Evolutionary conservation across 2,113 vertebrate species (phyloP).

Genomic region (Monopterus albus): DNA sequence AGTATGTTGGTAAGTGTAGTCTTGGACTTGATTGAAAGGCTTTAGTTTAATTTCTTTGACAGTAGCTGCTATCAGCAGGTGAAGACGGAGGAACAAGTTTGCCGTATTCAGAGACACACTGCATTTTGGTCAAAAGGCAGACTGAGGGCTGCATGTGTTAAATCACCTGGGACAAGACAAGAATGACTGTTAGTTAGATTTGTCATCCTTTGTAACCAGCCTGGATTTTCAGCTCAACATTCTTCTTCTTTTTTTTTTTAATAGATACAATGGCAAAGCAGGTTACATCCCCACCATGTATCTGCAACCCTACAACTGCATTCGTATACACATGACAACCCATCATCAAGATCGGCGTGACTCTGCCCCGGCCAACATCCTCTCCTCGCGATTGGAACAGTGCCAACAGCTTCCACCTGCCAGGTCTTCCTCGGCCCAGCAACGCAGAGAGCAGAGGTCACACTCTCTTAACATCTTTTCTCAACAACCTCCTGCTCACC

Average conservation of each 20-base stretch:
- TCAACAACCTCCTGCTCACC: not conserved
- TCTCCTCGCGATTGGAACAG: not conserved
- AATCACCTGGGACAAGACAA: no score
- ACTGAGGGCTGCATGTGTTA: no score
- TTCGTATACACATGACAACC: slow-evolving; percentile 69
- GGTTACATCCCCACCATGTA: slow-evolving; percentile 89
- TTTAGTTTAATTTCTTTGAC: no score
- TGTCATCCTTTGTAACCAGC: not conserved
- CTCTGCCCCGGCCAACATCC: slow-evolving; percentile 13
- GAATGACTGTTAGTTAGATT: no score
- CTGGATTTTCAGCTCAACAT: not conserved
- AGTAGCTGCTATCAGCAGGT: no score
- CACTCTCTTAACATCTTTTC: slow-evolving; percentile 47
- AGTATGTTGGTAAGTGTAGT: no score
- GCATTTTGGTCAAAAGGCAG: no score
- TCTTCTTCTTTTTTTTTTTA: not conserved
- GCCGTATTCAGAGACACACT: no score
- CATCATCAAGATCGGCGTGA: not conserved
- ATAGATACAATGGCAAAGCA: slow-evolving; percentile 77
- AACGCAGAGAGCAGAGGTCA: slow-evolving; percentile 44
- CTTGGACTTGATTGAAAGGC: no score
- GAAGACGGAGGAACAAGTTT: no score
- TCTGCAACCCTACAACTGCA: slow-evolving; percentile 83
- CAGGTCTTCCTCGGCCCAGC: not conserved
- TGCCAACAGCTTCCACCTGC: not conserved